These are phyloP conservation scores for Panonychus citri DNA, from an alignment of 1,140 invertebrate genomes.

Conservation along the genomic window DNA sequence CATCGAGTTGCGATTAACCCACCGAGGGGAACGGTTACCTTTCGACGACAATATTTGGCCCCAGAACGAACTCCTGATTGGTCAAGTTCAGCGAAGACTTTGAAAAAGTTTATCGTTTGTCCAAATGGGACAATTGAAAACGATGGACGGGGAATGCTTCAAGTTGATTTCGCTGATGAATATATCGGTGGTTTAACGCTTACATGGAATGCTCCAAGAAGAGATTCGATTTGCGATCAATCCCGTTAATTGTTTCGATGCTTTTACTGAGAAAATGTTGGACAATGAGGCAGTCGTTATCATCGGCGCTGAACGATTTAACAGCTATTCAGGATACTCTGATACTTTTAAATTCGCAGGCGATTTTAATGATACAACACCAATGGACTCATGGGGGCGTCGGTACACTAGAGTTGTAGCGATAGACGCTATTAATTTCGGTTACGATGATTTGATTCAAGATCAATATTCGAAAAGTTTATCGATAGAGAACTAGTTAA, in stretches of 20 bases:
- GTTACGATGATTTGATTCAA: background rate
- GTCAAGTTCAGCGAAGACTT: constrained; percentile 29
- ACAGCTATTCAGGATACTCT: constrained; percentile 49
- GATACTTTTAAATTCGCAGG: background rate
- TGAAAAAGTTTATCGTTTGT: constrained; percentile 41
- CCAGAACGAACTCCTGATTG: constrained; percentile 37
- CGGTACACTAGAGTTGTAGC: background rate
- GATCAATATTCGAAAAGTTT: background rate
- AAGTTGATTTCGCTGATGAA: constrained; percentile 86
- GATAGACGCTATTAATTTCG: background rate
- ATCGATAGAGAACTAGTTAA: background rate
- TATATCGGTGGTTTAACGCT: constrained; percentile 72
- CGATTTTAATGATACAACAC: background rate
- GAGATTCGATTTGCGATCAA: constrained; percentile 91
- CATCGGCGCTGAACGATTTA: constrained; percentile 43
- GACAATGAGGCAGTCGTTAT: constrained; percentile 59
- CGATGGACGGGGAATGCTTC: constrained; percentile 32
- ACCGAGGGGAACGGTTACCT: constrained; percentile 46
- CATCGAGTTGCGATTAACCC: constrained; percentile 43
- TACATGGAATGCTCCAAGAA: constrained; percentile 48
- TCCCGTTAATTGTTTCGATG: constrained; percentile 64
- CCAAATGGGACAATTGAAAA: background rate
- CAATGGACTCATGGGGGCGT: background rate
- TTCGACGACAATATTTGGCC: constrained; percentile 36
- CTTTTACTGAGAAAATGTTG: constrained; percentile 63